Evolutionary conservation across 2,888 invertebrate species (phyloP), one percentile per base, ranked within the genome.

Genomic region (Auanema sp.): DNA sequence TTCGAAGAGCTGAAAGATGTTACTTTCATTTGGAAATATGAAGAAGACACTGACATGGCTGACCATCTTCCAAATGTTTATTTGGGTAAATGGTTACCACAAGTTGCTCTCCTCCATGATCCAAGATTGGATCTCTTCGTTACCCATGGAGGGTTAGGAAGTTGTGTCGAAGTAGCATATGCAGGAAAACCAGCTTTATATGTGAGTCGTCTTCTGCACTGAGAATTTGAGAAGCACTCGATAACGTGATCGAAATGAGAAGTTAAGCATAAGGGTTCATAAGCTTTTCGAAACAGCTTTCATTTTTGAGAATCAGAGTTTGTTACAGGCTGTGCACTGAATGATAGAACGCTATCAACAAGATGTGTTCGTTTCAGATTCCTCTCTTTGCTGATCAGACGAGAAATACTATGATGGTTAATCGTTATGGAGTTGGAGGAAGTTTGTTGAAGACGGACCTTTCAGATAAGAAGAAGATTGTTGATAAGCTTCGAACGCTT

Each of bases 21-120:
- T 5, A 69, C 72, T 16, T 73, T 73, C 58, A 73, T 73, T 18
- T 73, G 70, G 70, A 73, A 73, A 50, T 73, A 73, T 50, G 70
- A 71, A 49, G 64, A 70, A 16, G 60, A 68, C 24, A 21, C 53
- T 14, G 64, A 60, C 14, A 52, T 58, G 56, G 55, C 62, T 21
- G 44, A 64, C n/a, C 60, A 53, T 16, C 63, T 68, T 14, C 24
- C 40, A 0, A 77, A 77, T 64, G 67, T 77, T 16, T 23, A 60
- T 23, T 41, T 76, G 10, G 61, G 58, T 2, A 66, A 67, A 41
- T 77, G 77, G 77, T 60, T 72, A 44, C 76, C 77, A 6, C 77
- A 77, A 56, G 67, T 59, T 41, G 70, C 68, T 55, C 50, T 77
- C 12, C 55, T 77, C 12, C 72, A 57, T 62, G 62, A 62, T 41